Conservation (phyloP, 2,113 vertebrate genomes). For the Syngnathoides biaculeatus region DNA sequence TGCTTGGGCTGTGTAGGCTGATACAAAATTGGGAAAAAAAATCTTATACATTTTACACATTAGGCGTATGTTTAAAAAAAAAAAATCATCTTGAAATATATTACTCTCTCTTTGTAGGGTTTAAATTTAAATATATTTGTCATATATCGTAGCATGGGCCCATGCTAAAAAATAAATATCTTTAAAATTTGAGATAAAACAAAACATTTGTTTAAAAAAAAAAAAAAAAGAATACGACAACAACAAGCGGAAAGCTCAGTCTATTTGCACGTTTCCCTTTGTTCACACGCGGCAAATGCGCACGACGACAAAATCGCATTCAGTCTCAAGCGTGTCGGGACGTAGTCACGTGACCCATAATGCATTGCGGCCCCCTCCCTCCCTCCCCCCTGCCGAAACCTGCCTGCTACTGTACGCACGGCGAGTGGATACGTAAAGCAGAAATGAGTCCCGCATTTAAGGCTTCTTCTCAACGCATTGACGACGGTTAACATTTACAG, state of each 20-base stretch:
- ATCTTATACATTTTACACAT: no score
- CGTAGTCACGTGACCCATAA: slow-evolving; percentile 19
- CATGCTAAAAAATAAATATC: neutral
- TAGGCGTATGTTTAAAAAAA: no score
- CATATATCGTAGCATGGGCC: no score
- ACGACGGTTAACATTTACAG: slow-evolving; percentile 75
- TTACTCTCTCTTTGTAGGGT: no score
- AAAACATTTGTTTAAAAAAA: neutral
- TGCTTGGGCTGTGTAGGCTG: neutral
- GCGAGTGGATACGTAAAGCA: slow-evolving; percentile 40
- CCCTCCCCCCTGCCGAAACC: slow-evolving; percentile 40
- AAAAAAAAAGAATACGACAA: neutral
- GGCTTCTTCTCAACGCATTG: slow-evolving; percentile 90
- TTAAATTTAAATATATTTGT: no score
- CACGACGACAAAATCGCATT: slow-evolving; percentile 47
- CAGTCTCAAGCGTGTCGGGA: neutral
- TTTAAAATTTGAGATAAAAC: neutral
- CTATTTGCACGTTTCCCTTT: slow-evolving; percentile 76
- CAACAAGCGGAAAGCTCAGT: slow-evolving; percentile 72
- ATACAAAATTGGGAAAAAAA: no score
- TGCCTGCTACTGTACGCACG: slow-evolving; percentile 15
- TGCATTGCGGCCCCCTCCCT: slow-evolving; percentile 45
- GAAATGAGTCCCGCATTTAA: slow-evolving; percentile 77
- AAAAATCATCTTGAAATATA: no score
- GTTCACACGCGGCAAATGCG: slow-evolving; percentile 79